Evolutionary conservation across 2,888 invertebrate genomes (phyloP), one percentile per base, ranked within the genome.

Genomic region (Heliconius erato): DNA sequence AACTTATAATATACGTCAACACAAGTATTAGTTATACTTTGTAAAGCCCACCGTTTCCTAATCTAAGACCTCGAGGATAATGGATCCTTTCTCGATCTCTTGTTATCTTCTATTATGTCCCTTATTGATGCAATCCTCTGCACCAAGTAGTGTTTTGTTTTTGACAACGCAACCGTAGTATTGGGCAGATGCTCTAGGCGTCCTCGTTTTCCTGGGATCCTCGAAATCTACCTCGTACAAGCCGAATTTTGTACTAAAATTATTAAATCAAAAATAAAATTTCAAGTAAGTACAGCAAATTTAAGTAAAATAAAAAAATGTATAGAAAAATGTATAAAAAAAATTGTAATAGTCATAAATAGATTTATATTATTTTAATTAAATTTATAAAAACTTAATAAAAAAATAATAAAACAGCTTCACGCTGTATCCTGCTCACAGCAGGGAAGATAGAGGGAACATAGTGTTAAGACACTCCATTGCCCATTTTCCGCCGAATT

Each of bases 201-300:
- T 86, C 16, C 91, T 84, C 0, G 83, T 87, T 0, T 86, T 84
- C 3, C 85, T 78, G 1, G 86, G 85, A 40, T 88, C 82, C 0
- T 82, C 81, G n/a, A 88, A 87, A 79, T 90, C 85, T 11, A 90
- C 87, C 3, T 84, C 84, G 68, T 89, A 90, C 0, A 90, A 86
- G 0, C 91, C 90, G 71, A 86, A 90, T 82, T 86, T 88, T 12
- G 80, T 69, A 0, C 90, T 90, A 84, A 72, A 65, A 67, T 11
- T 19, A 4, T n/a, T n/a, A 63, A 63, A 63, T 11, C 11, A 63
- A 3, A n/a, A 63, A 63, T 63, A 12, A 7, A 54, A 54, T 54
- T 7, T 19, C 54, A 54, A 11, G 40, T 11, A 11, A 2, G 11
- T 11, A 40, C 11, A 40, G 11, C 40, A 40, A 40, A 40, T 40